Conservation (phyloP, 2,113 vertebrate genomes). For the Meles meles region DNA sequence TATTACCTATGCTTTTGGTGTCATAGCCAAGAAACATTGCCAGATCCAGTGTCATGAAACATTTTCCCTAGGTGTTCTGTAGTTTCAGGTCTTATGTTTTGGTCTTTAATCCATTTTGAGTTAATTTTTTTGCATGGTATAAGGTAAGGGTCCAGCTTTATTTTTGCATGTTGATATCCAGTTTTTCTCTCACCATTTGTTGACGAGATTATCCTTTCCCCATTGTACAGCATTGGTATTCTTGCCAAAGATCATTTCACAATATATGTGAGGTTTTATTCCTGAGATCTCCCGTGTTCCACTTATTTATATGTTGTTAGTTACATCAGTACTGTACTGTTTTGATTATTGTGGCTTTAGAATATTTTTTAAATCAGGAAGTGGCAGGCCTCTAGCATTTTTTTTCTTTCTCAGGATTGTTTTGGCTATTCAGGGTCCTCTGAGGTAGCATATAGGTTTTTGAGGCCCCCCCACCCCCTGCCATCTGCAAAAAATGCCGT, state of each 20-base stretch:
- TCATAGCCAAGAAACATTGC: neutral
- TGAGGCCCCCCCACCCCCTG: rapidly evolving
- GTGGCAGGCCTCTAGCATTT: neutral
- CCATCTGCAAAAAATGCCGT: neutral
- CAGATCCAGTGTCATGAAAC: neutral
- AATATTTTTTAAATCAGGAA: neutral
- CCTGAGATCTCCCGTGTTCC: neutral
- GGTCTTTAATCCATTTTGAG: neutral
- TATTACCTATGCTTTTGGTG: neutral
- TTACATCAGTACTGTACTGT: neutral
- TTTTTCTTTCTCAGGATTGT: neutral
- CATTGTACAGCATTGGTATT: neutral
- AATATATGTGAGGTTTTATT: neutral
- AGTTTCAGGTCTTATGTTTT: neutral
- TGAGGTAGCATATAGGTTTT: neutral
- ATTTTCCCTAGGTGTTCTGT: neutral
- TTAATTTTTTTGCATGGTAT: neutral
- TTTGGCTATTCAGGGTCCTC: neutral
- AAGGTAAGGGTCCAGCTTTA: neutral
- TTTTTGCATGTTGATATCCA: neutral
- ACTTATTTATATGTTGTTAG: neutral
- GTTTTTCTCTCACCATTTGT: neutral
- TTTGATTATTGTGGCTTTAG: neutral
- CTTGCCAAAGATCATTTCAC: neutral
- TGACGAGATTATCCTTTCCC: neutral